A percentile compares a stretch with the other conserved stretches of the same genome.
phyloP scores from a whole-genome alignment of 2,797 vertebrate species.

The Gambelia wislizenii region DNA sequence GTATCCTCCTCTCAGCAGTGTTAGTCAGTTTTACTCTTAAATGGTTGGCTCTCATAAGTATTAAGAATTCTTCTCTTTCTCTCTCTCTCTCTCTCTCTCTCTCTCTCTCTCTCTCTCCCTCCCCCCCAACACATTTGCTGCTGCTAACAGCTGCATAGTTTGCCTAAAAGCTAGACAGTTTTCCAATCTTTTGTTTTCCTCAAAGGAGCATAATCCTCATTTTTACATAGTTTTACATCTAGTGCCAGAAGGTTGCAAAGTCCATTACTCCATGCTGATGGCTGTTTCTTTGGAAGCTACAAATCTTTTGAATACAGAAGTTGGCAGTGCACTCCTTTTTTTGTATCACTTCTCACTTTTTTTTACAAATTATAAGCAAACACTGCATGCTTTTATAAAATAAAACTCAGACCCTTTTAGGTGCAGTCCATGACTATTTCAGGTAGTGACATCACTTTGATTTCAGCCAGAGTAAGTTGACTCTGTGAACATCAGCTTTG shows the following conservation, averaged over 20 bases:
- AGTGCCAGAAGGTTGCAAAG: neutral
- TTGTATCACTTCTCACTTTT: neutral
- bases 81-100: too few species aligned
- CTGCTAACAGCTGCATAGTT: neutral
- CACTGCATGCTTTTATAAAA: neutral
- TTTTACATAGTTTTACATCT: constrained; percentile 23
- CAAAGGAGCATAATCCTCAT: constrained; percentile 36
- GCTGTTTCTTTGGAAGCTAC: neutral
- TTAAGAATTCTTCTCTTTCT: neutral
- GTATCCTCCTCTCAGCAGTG: constrained; percentile 5
- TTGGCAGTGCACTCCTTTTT: neutral
- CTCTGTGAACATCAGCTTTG: neutral
- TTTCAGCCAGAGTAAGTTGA: neutral
- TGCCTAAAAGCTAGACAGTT: constrained; percentile 19
- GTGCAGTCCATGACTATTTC: neutral
- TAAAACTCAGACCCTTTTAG: neutral
- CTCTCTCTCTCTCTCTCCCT: too few species aligned
- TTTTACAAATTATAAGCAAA: neutral
- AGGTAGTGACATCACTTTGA: neutral
- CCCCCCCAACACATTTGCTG: neutral
- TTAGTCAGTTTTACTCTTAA: constrained; percentile 9
- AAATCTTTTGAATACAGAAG: neutral
- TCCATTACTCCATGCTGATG: neutral
- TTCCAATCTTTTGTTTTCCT: constrained; percentile 43
- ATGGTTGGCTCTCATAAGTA: neutral